phyloP scores from a whole-genome alignment of 2,797 vertebrate species.

The Rhynchonycteris naso region DNA sequence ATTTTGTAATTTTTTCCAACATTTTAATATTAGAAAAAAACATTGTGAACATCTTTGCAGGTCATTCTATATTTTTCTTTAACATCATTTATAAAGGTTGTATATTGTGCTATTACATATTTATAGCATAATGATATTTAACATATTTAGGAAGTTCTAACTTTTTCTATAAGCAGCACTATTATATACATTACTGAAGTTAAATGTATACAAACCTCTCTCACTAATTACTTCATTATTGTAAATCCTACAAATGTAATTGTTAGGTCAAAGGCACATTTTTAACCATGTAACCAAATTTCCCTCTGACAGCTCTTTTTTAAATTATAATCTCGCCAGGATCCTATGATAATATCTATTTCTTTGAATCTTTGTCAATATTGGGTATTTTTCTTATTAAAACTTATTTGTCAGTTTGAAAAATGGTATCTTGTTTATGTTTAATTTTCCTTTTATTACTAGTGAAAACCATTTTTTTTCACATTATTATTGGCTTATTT shows the following conservation, averaged over 20 bases:
- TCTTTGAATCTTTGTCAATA: neutral
- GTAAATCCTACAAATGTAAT: slow-evolving; percentile 8
- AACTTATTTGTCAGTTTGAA: neutral
- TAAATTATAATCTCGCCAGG: neutral
- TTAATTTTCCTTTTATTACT: slow-evolving; percentile 45
- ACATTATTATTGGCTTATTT: neutral
- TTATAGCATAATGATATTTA: neutral
- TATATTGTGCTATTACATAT: neutral
- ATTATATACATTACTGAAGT: neutral
- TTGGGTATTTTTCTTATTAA: slow-evolving; percentile 29
- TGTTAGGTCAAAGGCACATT: neutral
- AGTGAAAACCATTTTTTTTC: neutral
- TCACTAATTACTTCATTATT: neutral
- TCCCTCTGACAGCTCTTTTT: neutral
- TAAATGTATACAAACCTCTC: neutral
- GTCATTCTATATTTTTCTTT: slow-evolving; percentile 30
- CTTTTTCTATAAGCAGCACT: neutral
- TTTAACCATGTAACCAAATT: slow-evolving; percentile 11
- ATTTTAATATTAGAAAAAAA: slow-evolving; percentile 37
- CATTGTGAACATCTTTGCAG: neutral
- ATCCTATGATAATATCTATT: neutral
- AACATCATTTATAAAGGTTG: neutral
- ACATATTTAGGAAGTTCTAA: neutral
- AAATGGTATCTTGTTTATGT: neutral
- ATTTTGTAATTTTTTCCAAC: neutral